Percentiles rank a stretch among this genome's conserved stretches.
phyloP scores from a whole-genome alignment of 2,888 invertebrate species.

The Micropterix aruncella region DNA sequence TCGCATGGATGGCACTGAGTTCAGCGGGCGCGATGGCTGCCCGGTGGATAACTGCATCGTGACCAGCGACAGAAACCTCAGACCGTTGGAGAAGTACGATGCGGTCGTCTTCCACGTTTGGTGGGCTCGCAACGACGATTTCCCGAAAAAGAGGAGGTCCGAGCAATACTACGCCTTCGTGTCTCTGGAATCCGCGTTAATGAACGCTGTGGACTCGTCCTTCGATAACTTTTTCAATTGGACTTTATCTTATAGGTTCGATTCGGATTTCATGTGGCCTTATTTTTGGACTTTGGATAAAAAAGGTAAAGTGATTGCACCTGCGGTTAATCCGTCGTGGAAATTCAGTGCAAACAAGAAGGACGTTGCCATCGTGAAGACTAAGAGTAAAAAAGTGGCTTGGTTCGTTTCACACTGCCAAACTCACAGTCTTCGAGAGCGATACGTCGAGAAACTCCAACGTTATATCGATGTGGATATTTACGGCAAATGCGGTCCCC shows the following conservation, averaged over 20 bases:
- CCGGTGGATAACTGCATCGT: slow-evolving; percentile 27
- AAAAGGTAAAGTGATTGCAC: slow-evolving; percentile 17
- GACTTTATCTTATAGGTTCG: slow-evolving; percentile 40
- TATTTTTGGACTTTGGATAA: slow-evolving; percentile 22
- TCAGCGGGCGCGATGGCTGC: slow-evolving; percentile 17
- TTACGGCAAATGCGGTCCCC: slow-evolving; percentile 43
- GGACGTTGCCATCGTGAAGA: slow-evolving; percentile 3
- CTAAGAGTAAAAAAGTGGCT: slow-evolving; percentile 33
- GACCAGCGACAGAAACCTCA: slow-evolving; percentile 20
- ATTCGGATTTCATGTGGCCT: slow-evolving; percentile 32
- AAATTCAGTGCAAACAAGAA: not conserved
- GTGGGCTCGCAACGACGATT: slow-evolving; percentile 19
- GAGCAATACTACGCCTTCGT: slow-evolving; percentile 36
- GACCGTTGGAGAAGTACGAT: slow-evolving; percentile 27
- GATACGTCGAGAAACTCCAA: slow-evolving; percentile 30
- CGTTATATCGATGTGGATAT: slow-evolving; percentile 44
- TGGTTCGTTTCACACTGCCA: slow-evolving; percentile 43
- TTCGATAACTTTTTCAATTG: slow-evolving; percentile 34
- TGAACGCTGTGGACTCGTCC: slow-evolving; percentile 12
- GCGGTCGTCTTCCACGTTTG: slow-evolving; percentile 38
- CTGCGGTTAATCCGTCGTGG: slow-evolving; percentile 17
- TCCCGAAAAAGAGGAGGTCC: slow-evolving; percentile 20
- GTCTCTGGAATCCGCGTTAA: slow-evolving; percentile 27
- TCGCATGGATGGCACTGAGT: slow-evolving; percentile 25
- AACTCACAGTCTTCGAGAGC: slow-evolving; percentile 26